Base-by-base conservation (phyloP, 1,140 invertebrate genomes). In the Nixonia krombeini region DNA sequence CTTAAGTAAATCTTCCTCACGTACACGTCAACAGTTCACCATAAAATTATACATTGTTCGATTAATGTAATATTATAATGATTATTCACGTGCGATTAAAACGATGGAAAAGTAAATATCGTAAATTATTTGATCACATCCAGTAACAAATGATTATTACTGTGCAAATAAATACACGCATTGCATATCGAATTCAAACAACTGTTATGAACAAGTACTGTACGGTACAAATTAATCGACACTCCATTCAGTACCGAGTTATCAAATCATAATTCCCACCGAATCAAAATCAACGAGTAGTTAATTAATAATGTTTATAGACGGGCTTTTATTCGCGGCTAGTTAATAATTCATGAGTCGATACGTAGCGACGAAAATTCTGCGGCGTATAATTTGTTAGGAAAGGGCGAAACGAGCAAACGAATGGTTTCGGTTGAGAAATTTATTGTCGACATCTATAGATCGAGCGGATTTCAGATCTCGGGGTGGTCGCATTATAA, bases 401-500 rank as follows among this genome's bases (percentile, higher is more conserved):
- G 23, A 21, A 23, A 42, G 12, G 21, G 40, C n/a, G 33, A 35
- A 13, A 4, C 29, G 8, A 8, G 9, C 5, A 13, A 13, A 35
- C 10, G 33, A 12, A 13, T 10, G 4, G 12, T 35, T 35, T 2
- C 4, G 13, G 4, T 5, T 41, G 51, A 41, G 63, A 69, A 69
- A 74, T 71, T 69, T 66, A 69, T 49, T 46, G 37, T 42, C 50
- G 41, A 45, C 59, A 75, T 73, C 49, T 58, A 44, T 16, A 52
- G 50, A 71, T 68, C 56, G 69, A 73, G 26, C 13, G 10, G 50
- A 59, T 56, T 66, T 67, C 61, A 51, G 63, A 67, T 59, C 40
- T 17, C 26, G 25, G 23, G 26, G 23, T 10, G 47, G 61, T 64
- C 47, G 58, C 70, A 80, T 80, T 81, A 82, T 56, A 62, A 55